phyloP scores from a whole-genome alignment of 2,113 vertebrate genomes.

The Zapornia atra region DNA sequence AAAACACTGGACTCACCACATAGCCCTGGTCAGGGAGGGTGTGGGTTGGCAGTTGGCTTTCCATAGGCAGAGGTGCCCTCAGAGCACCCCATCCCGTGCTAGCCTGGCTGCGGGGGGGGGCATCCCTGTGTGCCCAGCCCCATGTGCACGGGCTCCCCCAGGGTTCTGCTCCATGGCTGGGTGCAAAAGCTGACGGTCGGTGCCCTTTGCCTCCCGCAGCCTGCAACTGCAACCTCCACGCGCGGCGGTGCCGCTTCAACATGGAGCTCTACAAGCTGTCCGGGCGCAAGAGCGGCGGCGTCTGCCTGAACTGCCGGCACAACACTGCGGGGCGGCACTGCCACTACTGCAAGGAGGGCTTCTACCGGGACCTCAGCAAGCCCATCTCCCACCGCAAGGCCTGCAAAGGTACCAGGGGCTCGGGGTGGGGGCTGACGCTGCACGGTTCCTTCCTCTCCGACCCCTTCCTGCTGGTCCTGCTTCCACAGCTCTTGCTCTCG shows the following conservation, averaged over 20 bases:
- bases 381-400: slow-evolving; percentile 94
- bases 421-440: fast-evolving
- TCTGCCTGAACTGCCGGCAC: slow-evolving; percentile 95
- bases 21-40: neutral
- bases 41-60: neutral
- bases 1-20: neutral
- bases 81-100: neutral
- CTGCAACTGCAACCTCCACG: slow-evolving; percentile 95
- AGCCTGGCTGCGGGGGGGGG: fast-evolving
- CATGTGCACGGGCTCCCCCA: fast-evolving
- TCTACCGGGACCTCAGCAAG: slow-evolving; percentile 94
- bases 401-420: slow-evolving; percentile 87
- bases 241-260: slow-evolving; percentile 93
- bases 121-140: neutral
- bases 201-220: slow-evolving; percentile 70
- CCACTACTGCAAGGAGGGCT: slow-evolving; percentile 97
- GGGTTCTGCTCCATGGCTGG: fast-evolving
- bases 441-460: fast-evolving
- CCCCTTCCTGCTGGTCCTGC: neutral
- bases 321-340: slow-evolving; percentile 94
- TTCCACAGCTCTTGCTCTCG: neutral
- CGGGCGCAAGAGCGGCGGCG: slow-evolving; percentile 91
- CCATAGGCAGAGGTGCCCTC: neutral
- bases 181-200: neutral
- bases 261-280: slow-evolving; percentile 97